Evolutionary conservation across 2,888 invertebrate genomes (phyloP).

Genomic region (Timandra comae): DNA sequence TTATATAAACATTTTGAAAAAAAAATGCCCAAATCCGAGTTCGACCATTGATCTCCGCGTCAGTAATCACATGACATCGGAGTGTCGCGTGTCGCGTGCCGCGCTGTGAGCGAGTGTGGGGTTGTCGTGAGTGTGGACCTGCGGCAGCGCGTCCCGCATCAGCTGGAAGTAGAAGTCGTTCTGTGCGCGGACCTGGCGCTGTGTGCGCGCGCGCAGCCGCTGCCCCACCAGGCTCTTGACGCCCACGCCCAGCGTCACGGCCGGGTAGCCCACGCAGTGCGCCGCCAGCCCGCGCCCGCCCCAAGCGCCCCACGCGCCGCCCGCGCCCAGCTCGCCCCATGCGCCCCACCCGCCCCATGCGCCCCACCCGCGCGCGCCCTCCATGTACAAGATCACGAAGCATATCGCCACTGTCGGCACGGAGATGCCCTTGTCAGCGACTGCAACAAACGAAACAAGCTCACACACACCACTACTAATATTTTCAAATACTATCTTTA

Average conservation of each 20-base stretch:
- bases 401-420: conserved; percentile 95
- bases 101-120: too few species aligned
- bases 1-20: too few species aligned
- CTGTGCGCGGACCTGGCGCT: conserved; percentile 94
- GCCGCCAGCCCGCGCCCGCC: conserved; percentile 98
- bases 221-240: conserved; percentile 95
- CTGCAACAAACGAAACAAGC: conserved; percentile 26
- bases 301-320: conserved; percentile 93
- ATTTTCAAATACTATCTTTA: too few species aligned
- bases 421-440: conserved; percentile 92
- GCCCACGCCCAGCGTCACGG: conserved; percentile 96
- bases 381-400: conserved; percentile 95
- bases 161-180: conserved; percentile 97
- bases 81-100: too few species aligned
- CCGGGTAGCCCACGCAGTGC: conserved; percentile 95
- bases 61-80: too few species aligned
- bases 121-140: too few species aligned
- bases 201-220: conserved; percentile 92
- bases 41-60: too few species aligned
- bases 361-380: conserved; percentile 87
- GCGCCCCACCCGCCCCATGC: conserved; percentile 88
- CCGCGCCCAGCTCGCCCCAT: conserved; percentile 92
- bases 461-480: neutral
- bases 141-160: conserved; percentile 89
- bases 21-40: too few species aligned